Evolutionary conservation across 2,888 invertebrate genomes (phyloP).

Genomic region (Caenorhabditis sp.): DNA sequence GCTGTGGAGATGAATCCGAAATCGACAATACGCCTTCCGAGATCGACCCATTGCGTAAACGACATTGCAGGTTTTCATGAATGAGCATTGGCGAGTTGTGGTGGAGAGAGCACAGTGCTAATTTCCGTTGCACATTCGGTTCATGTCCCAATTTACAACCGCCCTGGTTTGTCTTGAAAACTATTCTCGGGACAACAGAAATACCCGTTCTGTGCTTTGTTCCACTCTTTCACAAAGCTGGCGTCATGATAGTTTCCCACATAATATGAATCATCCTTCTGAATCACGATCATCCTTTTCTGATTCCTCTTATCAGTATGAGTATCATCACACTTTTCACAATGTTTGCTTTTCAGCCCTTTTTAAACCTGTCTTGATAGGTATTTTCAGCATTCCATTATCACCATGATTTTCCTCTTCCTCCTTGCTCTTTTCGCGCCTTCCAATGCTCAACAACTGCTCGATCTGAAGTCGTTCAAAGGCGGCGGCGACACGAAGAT

Average conservation of each 20-base stretch:
- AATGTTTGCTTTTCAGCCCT: constrained; percentile 1
- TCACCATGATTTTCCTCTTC: neutral
- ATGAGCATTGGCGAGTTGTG: too few relatives aligned
- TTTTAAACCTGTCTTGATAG: neutral
- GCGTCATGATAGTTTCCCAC: too few relatives aligned
- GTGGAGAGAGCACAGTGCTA: too few relatives aligned
- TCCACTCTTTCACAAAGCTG: too few relatives aligned
- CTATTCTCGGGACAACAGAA: too few relatives aligned
- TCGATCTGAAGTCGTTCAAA: constrained; percentile 8
- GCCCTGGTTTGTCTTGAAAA: too few relatives aligned
- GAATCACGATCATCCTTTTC: neutral
- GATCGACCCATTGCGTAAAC: neutral
- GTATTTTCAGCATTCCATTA: neutral
- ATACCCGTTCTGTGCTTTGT: too few relatives aligned
- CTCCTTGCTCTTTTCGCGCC: neutral
- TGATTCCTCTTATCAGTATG: neutral
- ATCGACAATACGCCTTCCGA: neutral
- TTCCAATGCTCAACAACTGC: neutral
- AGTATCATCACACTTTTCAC: neutral
- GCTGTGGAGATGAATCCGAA: neutral
- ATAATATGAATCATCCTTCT: neutral
- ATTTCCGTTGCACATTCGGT: too few relatives aligned
- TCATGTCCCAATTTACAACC: too few relatives aligned
- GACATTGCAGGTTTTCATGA: too few relatives aligned
- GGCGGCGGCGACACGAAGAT: constrained; percentile 1